These are phyloP conservation scores for Helogale parvula DNA, from an alignment of 2,113 vertebrate species.

Conservation along the genomic window DNA sequence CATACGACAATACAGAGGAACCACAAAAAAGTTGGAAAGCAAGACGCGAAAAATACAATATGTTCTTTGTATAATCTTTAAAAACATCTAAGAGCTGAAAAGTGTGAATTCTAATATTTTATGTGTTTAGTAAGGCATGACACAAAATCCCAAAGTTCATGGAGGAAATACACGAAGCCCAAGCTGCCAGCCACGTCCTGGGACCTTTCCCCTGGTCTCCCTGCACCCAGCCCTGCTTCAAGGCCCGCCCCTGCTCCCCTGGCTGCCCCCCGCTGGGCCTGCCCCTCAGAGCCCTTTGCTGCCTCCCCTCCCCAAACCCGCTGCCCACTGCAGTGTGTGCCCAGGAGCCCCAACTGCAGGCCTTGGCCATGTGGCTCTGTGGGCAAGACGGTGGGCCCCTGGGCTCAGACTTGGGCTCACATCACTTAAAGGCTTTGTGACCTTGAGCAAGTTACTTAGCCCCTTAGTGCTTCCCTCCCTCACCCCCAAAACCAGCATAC, in stretches of 20 bases:
- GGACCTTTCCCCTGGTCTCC: background rate
- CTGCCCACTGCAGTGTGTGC: too few relatives aligned
- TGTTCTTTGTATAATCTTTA: background rate
- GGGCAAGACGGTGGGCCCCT: background rate
- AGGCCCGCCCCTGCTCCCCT: background rate
- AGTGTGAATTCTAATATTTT: background rate
- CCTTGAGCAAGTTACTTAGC: background rate
- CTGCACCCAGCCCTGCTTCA: background rate
- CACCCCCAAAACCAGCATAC: background rate
- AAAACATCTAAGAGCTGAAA: background rate
- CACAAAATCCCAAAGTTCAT: background rate
- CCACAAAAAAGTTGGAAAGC: background rate
- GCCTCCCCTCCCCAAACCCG: background rate
- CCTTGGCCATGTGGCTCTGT: too few relatives aligned
- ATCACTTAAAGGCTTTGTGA: background rate
- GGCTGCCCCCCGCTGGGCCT: background rate
- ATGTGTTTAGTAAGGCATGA: background rate
- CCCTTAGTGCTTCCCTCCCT: background rate
- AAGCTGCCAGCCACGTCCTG: accelerated
- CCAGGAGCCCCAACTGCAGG: accelerated
- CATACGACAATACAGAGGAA: background rate
- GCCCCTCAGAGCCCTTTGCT: background rate
- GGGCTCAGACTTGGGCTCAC: background rate
- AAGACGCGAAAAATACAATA: background rate
- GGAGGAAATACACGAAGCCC: accelerated